Evolutionary conservation across 2,888 invertebrate species (phyloP).

Genomic region (Gastracanthus pulcherrimus): DNA sequence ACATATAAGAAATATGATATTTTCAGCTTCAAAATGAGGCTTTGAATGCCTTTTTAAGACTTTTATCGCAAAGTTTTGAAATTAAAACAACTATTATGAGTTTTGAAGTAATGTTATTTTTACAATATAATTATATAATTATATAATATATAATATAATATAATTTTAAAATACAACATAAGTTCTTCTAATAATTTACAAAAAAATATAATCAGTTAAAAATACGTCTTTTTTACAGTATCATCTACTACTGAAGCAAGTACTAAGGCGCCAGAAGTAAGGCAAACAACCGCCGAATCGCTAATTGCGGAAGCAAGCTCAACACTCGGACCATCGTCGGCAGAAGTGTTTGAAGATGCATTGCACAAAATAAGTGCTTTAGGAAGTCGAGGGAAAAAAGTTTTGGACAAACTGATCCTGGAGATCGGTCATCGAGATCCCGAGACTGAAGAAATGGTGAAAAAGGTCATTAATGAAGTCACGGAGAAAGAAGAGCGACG

Average conservation of each 20-base stretch:
- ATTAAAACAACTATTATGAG: no score
- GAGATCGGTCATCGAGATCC: slow-evolving; percentile 68
- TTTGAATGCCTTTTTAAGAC: no score
- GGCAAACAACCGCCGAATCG: not conserved
- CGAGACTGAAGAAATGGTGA: slow-evolving; percentile 60
- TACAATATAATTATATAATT: no score
- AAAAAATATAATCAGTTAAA: no score
- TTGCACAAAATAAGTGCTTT: slow-evolving; percentile 80
- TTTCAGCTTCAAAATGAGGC: no score
- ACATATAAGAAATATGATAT: no score
- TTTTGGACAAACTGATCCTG: slow-evolving; percentile 80
- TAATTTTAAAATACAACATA: no score
- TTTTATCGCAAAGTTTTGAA: no score
- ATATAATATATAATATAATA: no score
- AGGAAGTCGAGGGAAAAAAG: slow-evolving; percentile 80
- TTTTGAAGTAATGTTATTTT: no score
- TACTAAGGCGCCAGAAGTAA: not conserved
- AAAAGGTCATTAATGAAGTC: slow-evolving; percentile 79
- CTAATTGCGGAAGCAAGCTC: not conserved
- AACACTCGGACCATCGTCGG: slow-evolving; percentile 67
- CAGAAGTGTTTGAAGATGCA: slow-evolving; percentile 82
- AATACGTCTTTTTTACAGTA: not conserved
- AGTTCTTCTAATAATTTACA: no score
- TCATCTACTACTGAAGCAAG: not conserved
- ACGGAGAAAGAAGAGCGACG: slow-evolving; percentile 73